Conservation (phyloP, 2,888 invertebrate species). For the Fragum whitleyi region DNA sequence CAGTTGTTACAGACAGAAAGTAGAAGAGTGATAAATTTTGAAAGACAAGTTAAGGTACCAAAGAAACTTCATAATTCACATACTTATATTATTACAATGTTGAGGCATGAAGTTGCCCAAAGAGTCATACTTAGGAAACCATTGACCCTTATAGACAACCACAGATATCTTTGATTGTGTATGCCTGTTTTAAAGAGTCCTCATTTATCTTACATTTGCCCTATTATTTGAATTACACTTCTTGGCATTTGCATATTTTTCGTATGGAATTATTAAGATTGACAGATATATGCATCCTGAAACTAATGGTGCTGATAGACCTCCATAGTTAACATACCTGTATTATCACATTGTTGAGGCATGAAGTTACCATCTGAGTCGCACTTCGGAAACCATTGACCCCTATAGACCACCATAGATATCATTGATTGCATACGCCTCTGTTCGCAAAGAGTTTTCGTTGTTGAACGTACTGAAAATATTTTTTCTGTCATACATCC, state of each 20-base stretch:
- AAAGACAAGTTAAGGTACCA: too few species aligned
- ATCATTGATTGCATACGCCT: slow-evolving; percentile 66
- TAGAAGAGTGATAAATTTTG: too few species aligned
- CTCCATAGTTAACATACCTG: slow-evolving; percentile 56
- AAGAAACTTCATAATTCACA: neutral
- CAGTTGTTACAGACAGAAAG: too few species aligned
- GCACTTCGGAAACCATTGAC: slow-evolving; percentile 78
- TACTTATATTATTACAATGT: neutral
- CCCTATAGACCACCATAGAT: slow-evolving; percentile 72
- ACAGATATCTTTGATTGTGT: slow-evolving; percentile 68
- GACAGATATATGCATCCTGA: too few species aligned
- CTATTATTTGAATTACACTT: too few species aligned
- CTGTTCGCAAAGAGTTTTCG: slow-evolving; percentile 65
- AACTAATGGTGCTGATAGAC: too few species aligned
- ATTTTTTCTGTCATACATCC: too few species aligned
- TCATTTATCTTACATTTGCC: neutral
- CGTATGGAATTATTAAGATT: too few species aligned
- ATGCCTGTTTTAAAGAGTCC: slow-evolving; percentile 64
- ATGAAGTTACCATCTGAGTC: slow-evolving; percentile 70
- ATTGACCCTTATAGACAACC: slow-evolving; percentile 75
- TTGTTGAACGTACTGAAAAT: slow-evolving; percentile 30
- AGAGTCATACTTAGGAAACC: slow-evolving; percentile 75
- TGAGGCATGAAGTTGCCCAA: neutral
- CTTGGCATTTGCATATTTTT: too few species aligned
- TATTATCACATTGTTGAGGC: slow-evolving; percentile 77